Percentiles rank a stretch among this genome's conserved stretches.
Evolutionary conservation across 1,140 invertebrate species (phyloP).

Genomic region (Thereuonema tuberculata): DNA sequence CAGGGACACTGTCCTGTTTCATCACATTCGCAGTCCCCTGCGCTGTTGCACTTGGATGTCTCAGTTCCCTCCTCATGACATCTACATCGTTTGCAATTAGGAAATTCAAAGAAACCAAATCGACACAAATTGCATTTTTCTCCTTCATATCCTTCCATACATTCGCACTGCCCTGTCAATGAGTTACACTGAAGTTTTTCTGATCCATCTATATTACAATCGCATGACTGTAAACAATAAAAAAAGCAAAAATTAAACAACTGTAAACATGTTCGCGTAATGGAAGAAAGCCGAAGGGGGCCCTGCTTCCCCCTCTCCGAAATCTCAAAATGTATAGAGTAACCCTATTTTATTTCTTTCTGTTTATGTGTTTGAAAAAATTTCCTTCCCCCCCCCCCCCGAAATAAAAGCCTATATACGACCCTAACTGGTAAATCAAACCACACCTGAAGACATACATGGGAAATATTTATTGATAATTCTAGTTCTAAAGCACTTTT

Average conservation of each 20-base stretch:
- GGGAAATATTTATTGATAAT: too few species aligned
- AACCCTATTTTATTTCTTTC: too few species aligned
- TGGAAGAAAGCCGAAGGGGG: too few species aligned
- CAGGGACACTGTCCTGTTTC: slow-evolving; percentile 70
- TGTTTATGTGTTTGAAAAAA: too few species aligned
- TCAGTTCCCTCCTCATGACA: slow-evolving; percentile 57
- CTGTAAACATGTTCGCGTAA: background rate
- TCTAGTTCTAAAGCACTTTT: too few species aligned
- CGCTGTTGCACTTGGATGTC: slow-evolving; percentile 38
- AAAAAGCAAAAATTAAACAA: background rate
- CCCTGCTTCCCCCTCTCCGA: too few species aligned
- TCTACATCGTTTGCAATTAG: slow-evolving; percentile 65
- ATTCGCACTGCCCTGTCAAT: slow-evolving; percentile 60
- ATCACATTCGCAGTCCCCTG: slow-evolving; percentile 46
- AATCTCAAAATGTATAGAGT: too few species aligned
- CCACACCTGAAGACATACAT: too few species aligned
- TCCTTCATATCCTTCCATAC: slow-evolving; percentile 64
- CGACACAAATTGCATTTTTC: slow-evolving; percentile 61
- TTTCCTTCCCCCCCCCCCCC: too few species aligned
- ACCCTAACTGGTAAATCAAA: too few species aligned
- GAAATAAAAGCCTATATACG: too few species aligned
- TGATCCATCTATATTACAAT: slow-evolving; percentile 58
- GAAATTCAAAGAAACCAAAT: slow-evolving; percentile 76
- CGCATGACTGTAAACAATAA: slow-evolving; percentile 43
- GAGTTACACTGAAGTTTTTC: slow-evolving; percentile 54